Conservation (phyloP, 2,888 invertebrate species). For the Metallyticus violacea region DNA sequence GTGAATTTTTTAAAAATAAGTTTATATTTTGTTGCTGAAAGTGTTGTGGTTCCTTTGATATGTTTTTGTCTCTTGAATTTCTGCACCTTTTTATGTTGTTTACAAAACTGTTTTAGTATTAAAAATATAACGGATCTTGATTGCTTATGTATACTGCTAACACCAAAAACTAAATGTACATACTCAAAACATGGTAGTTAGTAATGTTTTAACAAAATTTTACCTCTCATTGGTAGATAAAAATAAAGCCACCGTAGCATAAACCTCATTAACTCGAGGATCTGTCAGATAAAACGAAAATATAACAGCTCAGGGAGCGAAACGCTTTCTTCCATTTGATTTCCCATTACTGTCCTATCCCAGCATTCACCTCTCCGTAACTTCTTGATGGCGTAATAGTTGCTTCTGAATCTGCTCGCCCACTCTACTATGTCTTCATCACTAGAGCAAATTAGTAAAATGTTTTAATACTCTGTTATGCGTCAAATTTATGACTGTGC, state of each 20-base stretch:
- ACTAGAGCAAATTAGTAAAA: not conserved
- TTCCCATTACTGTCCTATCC: not conserved
- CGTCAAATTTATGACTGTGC: not conserved
- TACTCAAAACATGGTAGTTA: too few relatives aligned
- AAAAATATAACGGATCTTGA: too few relatives aligned
- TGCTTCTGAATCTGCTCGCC: not conserved
- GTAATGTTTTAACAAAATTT: too few relatives aligned
- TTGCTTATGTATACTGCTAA: too few relatives aligned
- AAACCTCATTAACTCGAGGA: not conserved
- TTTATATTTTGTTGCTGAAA: too few relatives aligned
- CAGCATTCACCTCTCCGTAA: not conserved
- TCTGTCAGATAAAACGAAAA: not conserved
- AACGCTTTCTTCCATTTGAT: not conserved
- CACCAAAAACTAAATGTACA: too few relatives aligned
- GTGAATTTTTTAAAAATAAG: too few relatives aligned
- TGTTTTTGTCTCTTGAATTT: too few relatives aligned
- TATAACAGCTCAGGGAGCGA: not conserved
- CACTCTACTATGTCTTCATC: not conserved
- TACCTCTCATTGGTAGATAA: not conserved
- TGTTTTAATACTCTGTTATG: not conserved
- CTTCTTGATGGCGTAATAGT: not conserved
- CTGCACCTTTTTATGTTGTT: too few relatives aligned
- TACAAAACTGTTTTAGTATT: too few relatives aligned
- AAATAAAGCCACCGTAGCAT: not conserved
- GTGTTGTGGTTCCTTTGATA: too few relatives aligned